Evolutionary conservation across 2,797 vertebrate genomes (phyloP).

Genomic region (Periophthalmus magnuspinnatus): DNA sequence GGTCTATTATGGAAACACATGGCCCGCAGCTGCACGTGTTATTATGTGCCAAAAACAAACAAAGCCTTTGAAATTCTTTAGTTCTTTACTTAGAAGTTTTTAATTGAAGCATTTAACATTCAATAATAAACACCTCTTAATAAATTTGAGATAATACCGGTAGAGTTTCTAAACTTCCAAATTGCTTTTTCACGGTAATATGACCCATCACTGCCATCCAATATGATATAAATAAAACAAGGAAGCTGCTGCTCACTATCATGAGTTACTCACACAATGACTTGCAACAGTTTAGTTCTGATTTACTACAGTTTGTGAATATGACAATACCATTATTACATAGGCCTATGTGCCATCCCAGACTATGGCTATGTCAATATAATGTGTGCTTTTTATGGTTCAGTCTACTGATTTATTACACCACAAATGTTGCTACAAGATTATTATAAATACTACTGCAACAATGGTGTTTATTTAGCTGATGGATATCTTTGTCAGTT

Average conservation of each 20-base stretch:
- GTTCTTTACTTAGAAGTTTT: no score
- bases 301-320: background rate
- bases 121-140: background rate
- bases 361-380: background rate
- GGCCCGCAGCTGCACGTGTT: slow-evolving; percentile 3
- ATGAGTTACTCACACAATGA: slow-evolving; percentile 32
- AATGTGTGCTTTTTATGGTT: background rate
- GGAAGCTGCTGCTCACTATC: slow-evolving; percentile 32
- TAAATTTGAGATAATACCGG: background rate
- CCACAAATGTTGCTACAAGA: background rate
- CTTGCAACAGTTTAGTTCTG: slow-evolving; percentile 1
- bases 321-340: background rate
- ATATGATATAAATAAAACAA: slow-evolving; percentile 6
- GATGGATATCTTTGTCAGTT: background rate
- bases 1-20: background rate
- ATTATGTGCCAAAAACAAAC: background rate
- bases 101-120: background rate
- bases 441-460: background rate
- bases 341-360: background rate
- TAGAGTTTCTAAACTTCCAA: background rate
- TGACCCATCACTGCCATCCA: background rate
- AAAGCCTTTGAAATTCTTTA: background rate
- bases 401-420: background rate
- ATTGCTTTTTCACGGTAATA: background rate
- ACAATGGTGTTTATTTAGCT: background rate